Evolutionary conservation across 2,888 invertebrate genomes (phyloP).

Genomic region (Fragum sueziense): DNA sequence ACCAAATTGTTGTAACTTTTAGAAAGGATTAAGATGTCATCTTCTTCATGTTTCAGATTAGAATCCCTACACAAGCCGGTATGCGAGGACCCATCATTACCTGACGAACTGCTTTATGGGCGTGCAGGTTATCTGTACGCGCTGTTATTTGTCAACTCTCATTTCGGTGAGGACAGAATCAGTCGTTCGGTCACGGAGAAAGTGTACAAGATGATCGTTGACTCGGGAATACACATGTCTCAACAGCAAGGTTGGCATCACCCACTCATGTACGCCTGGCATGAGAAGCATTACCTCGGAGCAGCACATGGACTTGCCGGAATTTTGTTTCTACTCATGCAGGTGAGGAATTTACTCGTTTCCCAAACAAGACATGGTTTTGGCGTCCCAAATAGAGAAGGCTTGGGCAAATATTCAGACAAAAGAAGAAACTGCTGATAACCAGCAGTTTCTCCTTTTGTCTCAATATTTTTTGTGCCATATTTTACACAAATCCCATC

Average conservation of each 20-base stretch:
- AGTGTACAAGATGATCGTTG: conserved; percentile 85
- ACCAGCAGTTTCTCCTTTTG: too few relatives aligned
- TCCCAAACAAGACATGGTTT: too few relatives aligned
- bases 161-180: conserved; percentile 86
- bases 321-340: conserved; percentile 91
- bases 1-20: too few relatives aligned
- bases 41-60: conserved; percentile 83
- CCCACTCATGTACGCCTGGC: conserved; percentile 93
- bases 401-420: too few relatives aligned
- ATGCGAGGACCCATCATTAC: conserved; percentile 83
- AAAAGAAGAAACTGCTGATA: too few relatives aligned
- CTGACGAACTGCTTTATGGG: conserved; percentile 94
- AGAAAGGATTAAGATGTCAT: background rate
- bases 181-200: conserved; percentile 85
- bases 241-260: conserved; percentile 81
- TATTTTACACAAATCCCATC: too few relatives aligned
- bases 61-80: conserved; percentile 85
- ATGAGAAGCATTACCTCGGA: conserved; percentile 92
- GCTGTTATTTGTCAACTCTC: conserved; percentile 88
- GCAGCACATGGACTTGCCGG: conserved; percentile 95
- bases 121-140: conserved; percentile 91
- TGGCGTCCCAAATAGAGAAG: too few relatives aligned
- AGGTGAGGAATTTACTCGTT: conserved; percentile 85
- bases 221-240: conserved; percentile 87
- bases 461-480: too few relatives aligned